A percentile compares a stretch with the other conserved stretches of the same genome.
Conservation (phyloP, 2,888 invertebrate species). For the Caenorhabditis virilis region DNA sequence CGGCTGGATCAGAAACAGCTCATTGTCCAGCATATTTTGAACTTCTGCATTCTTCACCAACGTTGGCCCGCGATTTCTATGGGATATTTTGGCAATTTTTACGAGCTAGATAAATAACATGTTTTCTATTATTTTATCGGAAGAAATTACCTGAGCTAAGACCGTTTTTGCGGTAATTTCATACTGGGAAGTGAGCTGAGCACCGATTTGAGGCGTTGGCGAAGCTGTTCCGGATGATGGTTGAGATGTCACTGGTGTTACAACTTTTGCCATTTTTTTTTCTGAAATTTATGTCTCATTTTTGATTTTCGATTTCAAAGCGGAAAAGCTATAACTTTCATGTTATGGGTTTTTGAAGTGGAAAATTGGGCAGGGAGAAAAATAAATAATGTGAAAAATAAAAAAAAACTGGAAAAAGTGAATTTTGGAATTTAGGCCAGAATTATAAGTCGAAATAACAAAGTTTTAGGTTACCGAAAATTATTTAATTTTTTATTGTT, state of each 20-base stretch:
- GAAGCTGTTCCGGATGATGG: neutral
- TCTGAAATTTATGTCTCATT: neutral
- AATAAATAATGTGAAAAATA: no score
- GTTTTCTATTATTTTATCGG: neutral
- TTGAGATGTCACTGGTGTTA: neutral
- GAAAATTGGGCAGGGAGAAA: no score
- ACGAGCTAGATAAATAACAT: conserved; percentile 9
- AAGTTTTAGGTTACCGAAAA: no score
- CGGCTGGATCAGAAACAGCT: conserved; percentile 40
- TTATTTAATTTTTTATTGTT: no score
- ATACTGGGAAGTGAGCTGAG: neutral
- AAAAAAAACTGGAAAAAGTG: no score
- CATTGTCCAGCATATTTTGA: conserved; percentile 42
- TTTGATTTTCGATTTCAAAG: no score
- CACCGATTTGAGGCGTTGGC: neutral
- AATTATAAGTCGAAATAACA: no score
- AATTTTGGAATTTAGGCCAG: no score
- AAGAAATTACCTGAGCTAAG: conserved; percentile 8
- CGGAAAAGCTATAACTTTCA: no score
- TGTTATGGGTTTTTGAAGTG: no score
- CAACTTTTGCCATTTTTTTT: neutral
- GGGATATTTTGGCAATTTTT: conserved; percentile 27
- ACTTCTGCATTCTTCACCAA: conserved; percentile 35
- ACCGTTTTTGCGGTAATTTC: conserved; percentile 3
- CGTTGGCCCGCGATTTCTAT: conserved; percentile 5